These are phyloP conservation scores for Holothuria leucospilota DNA, from an alignment of 53 echinoderm and acorn worm species.

Conservation along the genomic window DNA sequence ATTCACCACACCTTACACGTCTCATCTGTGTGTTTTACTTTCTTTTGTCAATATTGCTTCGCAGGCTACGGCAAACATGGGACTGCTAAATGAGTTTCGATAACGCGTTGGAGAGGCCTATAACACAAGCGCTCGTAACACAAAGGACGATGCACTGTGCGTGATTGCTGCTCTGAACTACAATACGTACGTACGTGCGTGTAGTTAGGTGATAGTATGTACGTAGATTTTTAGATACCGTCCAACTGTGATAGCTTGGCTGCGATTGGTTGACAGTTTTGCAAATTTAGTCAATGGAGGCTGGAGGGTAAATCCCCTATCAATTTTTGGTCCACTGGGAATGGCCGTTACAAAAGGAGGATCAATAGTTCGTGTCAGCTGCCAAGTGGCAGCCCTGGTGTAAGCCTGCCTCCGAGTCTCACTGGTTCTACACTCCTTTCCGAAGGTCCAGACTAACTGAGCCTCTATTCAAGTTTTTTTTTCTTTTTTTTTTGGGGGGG, in stretches of 20 bases:
- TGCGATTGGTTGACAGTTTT: constrained; percentile 28
- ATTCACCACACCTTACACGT: constrained; percentile 39
- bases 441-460: no score
- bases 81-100: constrained; percentile 30
- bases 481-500: no score
- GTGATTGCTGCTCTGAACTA: not conserved
- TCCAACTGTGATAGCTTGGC: not conserved
- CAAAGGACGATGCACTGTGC: constrained; percentile 28
- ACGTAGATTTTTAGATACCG: not conserved
- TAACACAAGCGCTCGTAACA: not conserved
- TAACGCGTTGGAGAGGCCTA: not conserved
- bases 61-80: constrained; percentile 34
- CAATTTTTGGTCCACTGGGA: not conserved
- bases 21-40: constrained; percentile 27
- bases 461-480: no score
- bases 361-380: no score
- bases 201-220: not conserved
- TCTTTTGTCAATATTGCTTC: constrained; percentile 45
- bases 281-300: not conserved
- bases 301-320: constrained; percentile 34
- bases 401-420: no score
- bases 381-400: no score
- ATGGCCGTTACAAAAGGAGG: no score
- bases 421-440: no score
- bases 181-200: not conserved